Conservation (phyloP, 2,888 invertebrate genomes). For the Ferrisia virgata region DNA sequence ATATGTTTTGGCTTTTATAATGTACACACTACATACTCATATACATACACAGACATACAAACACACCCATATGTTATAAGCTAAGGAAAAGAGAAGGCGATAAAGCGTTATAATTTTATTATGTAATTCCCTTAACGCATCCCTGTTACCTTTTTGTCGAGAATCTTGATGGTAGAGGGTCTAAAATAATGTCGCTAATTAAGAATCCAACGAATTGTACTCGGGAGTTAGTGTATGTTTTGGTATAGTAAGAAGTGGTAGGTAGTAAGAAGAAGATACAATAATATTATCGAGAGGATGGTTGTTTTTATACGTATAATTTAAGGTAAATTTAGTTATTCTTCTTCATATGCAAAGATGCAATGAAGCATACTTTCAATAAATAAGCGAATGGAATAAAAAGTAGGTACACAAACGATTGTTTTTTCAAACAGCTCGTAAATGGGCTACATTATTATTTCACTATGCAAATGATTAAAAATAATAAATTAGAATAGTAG, state of each 20-base stretch:
- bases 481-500: no score
- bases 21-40: not conserved
- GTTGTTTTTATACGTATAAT: not conserved
- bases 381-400: no score
- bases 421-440: no score
- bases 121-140: not conserved
- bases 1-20: not conserved
- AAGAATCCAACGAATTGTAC: not conserved
- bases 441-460: no score
- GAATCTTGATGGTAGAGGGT: not conserved
- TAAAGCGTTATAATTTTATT: not conserved
- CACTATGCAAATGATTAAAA: no score
- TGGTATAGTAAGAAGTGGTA: not conserved
- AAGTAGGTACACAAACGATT: no score
- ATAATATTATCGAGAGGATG: not conserved
- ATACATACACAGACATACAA: no score
- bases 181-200: not conserved
- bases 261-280: not conserved
- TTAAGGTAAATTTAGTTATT: no score
- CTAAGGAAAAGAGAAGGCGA: not conserved
- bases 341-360: no score
- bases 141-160: not conserved
- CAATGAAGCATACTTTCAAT: no score
- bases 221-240: not conserved
- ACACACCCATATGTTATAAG: no score